phyloP scores from a whole-genome alignment of 1,140 invertebrate genomes.

The Adelges cooleyi region DNA sequence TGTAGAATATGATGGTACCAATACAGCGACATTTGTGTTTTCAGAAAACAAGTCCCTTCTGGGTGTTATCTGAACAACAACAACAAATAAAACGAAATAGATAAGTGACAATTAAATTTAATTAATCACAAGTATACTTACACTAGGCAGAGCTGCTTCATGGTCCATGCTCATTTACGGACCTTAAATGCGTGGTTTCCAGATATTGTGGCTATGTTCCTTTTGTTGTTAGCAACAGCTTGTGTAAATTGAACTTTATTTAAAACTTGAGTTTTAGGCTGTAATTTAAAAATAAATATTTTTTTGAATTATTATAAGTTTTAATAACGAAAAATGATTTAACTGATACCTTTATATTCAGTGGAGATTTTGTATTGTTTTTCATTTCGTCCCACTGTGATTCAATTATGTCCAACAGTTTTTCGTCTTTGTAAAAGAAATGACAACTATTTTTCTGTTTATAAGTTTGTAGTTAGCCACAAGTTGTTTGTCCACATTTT shows the following conservation, averaged over 20 bases:
- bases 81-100: not conserved
- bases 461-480: constrained; percentile 5
- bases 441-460: not conserved
- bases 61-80: not conserved
- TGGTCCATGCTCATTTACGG: constrained; percentile 26
- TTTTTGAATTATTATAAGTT: not conserved
- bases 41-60: not conserved
- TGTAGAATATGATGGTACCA: constrained; percentile 13
- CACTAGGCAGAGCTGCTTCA: constrained; percentile 15
- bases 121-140: constrained; percentile 13
- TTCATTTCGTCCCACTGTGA: constrained; percentile 12
- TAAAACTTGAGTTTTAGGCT: not conserved
- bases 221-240: not conserved
- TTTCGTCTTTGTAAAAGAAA: constrained; percentile 18
- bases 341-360: no score
- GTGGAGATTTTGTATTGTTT: no score
- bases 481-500: no score
- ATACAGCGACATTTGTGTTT: constrained; percentile 1
- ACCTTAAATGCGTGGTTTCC: constrained; percentile 15
- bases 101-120: not conserved
- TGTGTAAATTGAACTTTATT: not conserved
- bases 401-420: constrained; percentile 14
- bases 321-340: not conserved
- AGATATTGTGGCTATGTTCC: not conserved
- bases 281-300: not conserved